Conservation (phyloP, 1,140 invertebrate genomes). For the Trachymyrmex septentrionalis region DNA sequence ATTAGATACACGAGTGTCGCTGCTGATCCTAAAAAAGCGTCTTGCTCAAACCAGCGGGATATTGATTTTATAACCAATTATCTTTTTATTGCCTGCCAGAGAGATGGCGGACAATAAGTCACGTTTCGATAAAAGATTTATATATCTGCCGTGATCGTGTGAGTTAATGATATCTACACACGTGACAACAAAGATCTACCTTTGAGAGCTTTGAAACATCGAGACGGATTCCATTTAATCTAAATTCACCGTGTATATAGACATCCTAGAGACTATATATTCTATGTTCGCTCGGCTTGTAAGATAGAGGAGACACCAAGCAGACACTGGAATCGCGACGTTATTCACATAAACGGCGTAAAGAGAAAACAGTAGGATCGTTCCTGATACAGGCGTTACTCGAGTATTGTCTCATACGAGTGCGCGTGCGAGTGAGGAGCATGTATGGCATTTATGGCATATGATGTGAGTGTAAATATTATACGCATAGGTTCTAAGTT, state of each 20-base stretch:
- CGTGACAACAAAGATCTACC: slow-evolving; percentile 1
- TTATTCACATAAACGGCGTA: slow-evolving; percentile 43
- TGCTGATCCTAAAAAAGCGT: slow-evolving; percentile 20
- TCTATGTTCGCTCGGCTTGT: slow-evolving; percentile 63
- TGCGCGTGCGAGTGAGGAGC: slow-evolving; percentile 40
- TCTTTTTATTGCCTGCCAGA: neutral
- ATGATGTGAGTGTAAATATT: slow-evolving; percentile 78
- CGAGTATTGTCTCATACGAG: slow-evolving; percentile 41
- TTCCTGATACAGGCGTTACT: slow-evolving; percentile 44
- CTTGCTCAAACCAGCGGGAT: slow-evolving; percentile 25
- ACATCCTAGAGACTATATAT: slow-evolving; percentile 63
- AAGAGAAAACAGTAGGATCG: slow-evolving; percentile 34
- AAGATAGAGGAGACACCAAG: slow-evolving; percentile 55
- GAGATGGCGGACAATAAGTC: neutral
- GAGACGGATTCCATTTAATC: slow-evolving; percentile 39
- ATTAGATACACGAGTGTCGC: slow-evolving; percentile 23
- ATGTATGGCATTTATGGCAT: slow-evolving; percentile 77
- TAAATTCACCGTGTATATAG: slow-evolving; percentile 58
- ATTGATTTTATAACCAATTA: slow-evolving; percentile 39
- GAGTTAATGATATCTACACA: neutral
- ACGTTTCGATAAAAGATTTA: neutral
- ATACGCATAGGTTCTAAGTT: slow-evolving; percentile 77
- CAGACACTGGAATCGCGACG: slow-evolving; percentile 29
- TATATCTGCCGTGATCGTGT: neutral
- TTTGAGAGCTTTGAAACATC: slow-evolving; percentile 18